A percentile compares a stretch with the other conserved stretches of the same genome.
Evolutionary conservation across 2,888 invertebrate species (phyloP).

Genomic region (Drosophila multiciliata): DNA sequence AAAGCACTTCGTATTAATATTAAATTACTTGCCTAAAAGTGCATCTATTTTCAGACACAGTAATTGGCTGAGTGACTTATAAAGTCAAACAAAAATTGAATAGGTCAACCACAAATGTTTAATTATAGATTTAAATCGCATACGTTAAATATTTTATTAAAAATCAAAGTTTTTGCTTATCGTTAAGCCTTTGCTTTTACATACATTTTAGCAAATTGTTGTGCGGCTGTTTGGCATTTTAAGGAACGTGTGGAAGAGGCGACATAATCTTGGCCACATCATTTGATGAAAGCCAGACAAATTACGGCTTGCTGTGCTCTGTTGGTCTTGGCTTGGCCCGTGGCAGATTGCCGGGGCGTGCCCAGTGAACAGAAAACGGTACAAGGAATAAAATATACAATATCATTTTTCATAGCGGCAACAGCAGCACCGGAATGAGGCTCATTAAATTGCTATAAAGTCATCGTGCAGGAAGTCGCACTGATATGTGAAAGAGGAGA

Average conservation of each 20-base stretch:
- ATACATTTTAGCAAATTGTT: slow-evolving; percentile 31
- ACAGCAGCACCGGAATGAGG: slow-evolving; percentile 23
- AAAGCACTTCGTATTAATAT: neutral
- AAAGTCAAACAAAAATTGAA: neutral
- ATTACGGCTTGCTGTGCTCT: slow-evolving; percentile 44
- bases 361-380: slow-evolving; percentile 17
- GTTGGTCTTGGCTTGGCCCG: neutral
- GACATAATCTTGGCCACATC: slow-evolving; percentile 23
- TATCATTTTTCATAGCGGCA: slow-evolving; percentile 68
- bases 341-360: slow-evolving; percentile 42
- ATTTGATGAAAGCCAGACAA: slow-evolving; percentile 67
- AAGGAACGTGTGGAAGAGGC: slow-evolving; percentile 8
- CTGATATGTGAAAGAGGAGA: slow-evolving; percentile 36
- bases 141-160: slow-evolving; percentile 2
- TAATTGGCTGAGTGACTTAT: neutral
- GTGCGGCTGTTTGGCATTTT: slow-evolving; percentile 9
- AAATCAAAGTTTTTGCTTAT: slow-evolving; percentile 2
- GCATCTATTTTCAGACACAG: neutral
- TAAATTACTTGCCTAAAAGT: neutral
- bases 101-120: neutral
- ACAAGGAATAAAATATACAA: slow-evolving; percentile 26
- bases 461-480: slow-evolving; percentile 55
- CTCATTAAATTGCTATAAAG: slow-evolving; percentile 79
- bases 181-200: slow-evolving; percentile 9
- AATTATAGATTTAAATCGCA: neutral